A percentile compares a stretch with the other conserved stretches of the same genome.
These are phyloP conservation scores for Ridgeia piscesae DNA, from an alignment of 1,140 invertebrate genomes.

Conservation along the genomic window DNA sequence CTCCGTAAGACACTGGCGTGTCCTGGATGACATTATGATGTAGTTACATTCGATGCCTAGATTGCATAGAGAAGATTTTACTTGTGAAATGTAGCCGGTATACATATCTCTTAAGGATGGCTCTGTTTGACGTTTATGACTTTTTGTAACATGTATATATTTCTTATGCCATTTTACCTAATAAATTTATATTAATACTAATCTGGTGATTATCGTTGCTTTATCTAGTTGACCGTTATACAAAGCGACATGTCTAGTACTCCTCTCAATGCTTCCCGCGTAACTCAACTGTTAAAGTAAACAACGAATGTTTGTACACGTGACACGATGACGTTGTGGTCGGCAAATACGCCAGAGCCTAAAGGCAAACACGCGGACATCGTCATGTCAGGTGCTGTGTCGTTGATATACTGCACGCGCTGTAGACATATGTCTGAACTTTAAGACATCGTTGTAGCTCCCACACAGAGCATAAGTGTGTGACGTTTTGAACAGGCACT, in stretches of 20 bases:
- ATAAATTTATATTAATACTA: neutral
- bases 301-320: neutral
- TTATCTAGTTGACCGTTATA: no score
- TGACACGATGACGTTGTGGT: neutral
- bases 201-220: neutral
- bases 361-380: neutral
- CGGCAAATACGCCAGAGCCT: neutral
- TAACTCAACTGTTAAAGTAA: neutral
- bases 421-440: neutral
- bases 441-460: neutral
- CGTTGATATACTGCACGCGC: neutral
- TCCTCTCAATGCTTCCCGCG: neutral
- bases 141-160: slow-evolving; percentile 2
- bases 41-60: neutral
- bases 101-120: neutral
- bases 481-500: neutral
- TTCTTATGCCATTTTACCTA: neutral
- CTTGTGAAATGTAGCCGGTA: neutral
- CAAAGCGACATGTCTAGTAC: neutral
- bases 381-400: neutral
- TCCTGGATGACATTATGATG: neutral
- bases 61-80: neutral
- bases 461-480: no score
- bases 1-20: neutral
- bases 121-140: neutral